phyloP scores from a whole-genome alignment of 2,113 vertebrate genomes.

The Scomber colias region DNA sequence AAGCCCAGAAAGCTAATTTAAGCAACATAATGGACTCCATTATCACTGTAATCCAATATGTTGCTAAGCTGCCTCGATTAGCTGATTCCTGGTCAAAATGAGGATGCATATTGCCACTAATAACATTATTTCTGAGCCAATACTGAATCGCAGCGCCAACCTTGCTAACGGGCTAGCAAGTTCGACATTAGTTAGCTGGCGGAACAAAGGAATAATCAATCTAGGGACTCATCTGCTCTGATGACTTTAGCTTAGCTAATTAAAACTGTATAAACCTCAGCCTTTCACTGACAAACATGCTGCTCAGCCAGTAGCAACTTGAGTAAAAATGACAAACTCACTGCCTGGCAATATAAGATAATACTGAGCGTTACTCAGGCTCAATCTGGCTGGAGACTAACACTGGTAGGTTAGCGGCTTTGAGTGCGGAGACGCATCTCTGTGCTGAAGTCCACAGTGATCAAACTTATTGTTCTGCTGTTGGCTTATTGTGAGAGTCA shows the following conservation, averaged over 20 bases:
- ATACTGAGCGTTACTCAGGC: slow-evolving; percentile 6
- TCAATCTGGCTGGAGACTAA: slow-evolving; percentile 13
- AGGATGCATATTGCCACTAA: not conserved
- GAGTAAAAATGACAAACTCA: not conserved
- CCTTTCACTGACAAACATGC: not conserved
- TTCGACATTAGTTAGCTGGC: slow-evolving; percentile 72
- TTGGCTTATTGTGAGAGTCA: not conserved
- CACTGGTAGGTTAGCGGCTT: not conserved
- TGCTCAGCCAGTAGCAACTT: not conserved
- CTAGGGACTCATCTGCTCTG: slow-evolving; percentile 52
- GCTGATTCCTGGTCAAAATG: not conserved
- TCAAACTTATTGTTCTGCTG: slow-evolving; percentile 12
- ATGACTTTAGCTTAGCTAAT: slow-evolving; percentile 31
- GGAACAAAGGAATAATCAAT: slow-evolving; percentile 85
- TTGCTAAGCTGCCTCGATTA: not conserved
- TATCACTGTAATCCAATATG: slow-evolving; percentile 9
- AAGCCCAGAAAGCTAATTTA: slow-evolving; percentile 33
- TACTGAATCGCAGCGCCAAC: slow-evolving; percentile 18
- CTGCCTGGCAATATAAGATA: not conserved
- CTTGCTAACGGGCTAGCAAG: slow-evolving; percentile 65
- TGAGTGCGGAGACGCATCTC: not conserved
- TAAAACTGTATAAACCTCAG: not conserved
- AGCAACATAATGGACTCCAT: slow-evolving; percentile 35
- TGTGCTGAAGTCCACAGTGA: not conserved
- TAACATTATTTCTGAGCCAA: not conserved